Conservation (phyloP, 1,140 invertebrate species). For the Meloidogyne floridensis region DNA sequence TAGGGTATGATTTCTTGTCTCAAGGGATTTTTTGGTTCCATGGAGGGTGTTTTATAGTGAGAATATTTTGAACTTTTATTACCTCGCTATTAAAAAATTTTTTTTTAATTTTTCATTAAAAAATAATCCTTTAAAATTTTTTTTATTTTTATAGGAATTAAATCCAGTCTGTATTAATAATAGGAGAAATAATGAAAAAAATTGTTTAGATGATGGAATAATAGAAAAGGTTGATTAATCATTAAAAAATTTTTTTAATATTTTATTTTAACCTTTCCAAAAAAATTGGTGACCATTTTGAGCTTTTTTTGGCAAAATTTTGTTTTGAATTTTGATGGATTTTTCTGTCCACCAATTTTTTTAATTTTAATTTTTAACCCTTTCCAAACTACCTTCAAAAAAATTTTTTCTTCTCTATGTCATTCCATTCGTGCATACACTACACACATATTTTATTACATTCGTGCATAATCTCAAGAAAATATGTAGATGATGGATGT, state of each 20-base stretch:
- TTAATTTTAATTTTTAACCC: too few species aligned
- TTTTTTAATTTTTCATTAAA: not conserved
- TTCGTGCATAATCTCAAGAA: too few species aligned
- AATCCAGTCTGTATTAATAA: slow-evolving; percentile 32
- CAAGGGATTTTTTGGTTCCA: slow-evolving; percentile 73
- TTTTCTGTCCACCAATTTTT: too few species aligned
- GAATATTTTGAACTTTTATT: slow-evolving; percentile 1
- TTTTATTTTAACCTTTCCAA: not conserved
- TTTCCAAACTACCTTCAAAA: too few species aligned
- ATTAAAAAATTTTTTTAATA: not conserved
- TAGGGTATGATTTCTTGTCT: too few species aligned
- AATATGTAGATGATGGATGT: too few species aligned
- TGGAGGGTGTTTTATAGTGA: slow-evolving; percentile 22
- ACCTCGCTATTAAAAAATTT: not conserved
- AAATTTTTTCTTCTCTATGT: too few species aligned
- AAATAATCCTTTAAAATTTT: not conserved
- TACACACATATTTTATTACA: too few species aligned
- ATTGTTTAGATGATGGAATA: slow-evolving; percentile 13
- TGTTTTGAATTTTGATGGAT: too few species aligned
- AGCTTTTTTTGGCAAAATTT: too few species aligned
- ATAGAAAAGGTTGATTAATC: slow-evolving; percentile 3
- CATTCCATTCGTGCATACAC: too few species aligned
- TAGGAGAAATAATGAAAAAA: slow-evolving; percentile 16
- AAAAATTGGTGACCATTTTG: too few species aligned
- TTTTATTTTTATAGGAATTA: slow-evolving; percentile 14